Percentiles rank a stretch among this genome's conserved stretches.
These are phyloP conservation scores for Stenopsyche tienmushanensis DNA, from an alignment of 1,140 invertebrate genomes.

Conservation along the genomic window DNA sequence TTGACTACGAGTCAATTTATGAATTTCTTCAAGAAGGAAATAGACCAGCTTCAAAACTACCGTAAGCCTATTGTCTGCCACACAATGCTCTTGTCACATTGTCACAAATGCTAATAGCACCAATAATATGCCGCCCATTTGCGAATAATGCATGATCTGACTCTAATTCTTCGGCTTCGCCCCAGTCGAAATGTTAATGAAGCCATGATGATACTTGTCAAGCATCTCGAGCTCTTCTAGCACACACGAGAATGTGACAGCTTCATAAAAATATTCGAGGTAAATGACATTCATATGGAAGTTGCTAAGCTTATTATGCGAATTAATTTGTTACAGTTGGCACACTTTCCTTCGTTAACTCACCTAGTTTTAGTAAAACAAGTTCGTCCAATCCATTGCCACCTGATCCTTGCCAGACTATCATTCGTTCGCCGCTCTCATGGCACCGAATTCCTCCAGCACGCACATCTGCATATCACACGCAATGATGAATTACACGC, in stretches of 20 bases:
- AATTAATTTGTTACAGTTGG: slow-evolving; percentile 13
- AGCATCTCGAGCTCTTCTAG: too few relatives aligned
- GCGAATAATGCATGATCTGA: too few relatives aligned
- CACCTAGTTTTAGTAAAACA: slow-evolving; percentile 2
- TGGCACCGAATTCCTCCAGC: not conserved
- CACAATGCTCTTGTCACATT: too few relatives aligned
- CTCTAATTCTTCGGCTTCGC: too few relatives aligned
- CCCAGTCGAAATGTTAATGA: too few relatives aligned
- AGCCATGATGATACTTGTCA: too few relatives aligned
- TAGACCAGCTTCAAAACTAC: too few relatives aligned
- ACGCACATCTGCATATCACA: too few relatives aligned
- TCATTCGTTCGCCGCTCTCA: not conserved
- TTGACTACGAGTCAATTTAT: too few relatives aligned
- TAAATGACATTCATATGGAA: not conserved
- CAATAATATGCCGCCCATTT: not conserved
- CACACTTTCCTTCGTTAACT: not conserved
- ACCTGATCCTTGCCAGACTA: slow-evolving; percentile 8
- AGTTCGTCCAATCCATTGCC: not conserved
- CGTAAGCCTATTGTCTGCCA: too few relatives aligned
- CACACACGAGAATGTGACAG: not conserved
- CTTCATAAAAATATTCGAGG: not conserved
- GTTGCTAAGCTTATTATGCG: slow-evolving; percentile 6
- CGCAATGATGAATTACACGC: too few relatives aligned
- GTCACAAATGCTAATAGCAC: not conserved
- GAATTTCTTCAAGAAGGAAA: too few relatives aligned